Base-by-base conservation (phyloP, 2,888 invertebrate species). In the Brachyptera risi region DNA sequence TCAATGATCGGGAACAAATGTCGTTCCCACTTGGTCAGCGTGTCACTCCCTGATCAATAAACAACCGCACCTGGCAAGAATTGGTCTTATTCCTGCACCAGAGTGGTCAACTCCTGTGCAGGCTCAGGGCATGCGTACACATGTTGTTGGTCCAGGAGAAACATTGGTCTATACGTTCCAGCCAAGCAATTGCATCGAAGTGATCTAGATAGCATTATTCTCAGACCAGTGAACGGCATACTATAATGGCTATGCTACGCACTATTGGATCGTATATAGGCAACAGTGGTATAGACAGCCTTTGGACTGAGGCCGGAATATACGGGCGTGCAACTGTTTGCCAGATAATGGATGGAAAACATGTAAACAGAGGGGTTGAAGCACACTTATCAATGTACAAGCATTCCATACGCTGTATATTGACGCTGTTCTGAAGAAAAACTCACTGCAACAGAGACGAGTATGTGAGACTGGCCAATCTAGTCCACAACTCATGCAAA, bases 201-300 rank as follows among this genome's bases (percentile, higher is more conserved):
- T 26, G 44, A 44, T 50, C 17, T 15, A 24, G 26, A 56, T 51
- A 24, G 37, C 56, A 62, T 19, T 58, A 60, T 37, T 59, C 60
- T 35, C 35, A 60, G 49, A 57, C 57, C 49, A 63, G 56, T 51
- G 60, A 49, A 60, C 60, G 47, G 59, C 65, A 40, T 37, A 47
- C 15, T 62, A 19, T 40, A 9, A 21, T 56, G 56, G 23, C 56
- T 1, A 37, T 56, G 56, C 17, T 56, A 38, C 26, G 56, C 13
- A 21, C 19, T 13, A 56, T 56, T 40, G 40, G 40, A 40, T 15
- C 15, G 4, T 58, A 44, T 19, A 27, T 47, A 44, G 44, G 44
- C 31, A 27, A 3, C 26, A 58, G 44, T 26, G 58, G 44, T n/a
- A 58, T 47, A 26, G 44, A 26, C 11, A 9, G 26, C 23, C n/a